phyloP scores from a whole-genome alignment of 1,140 invertebrate genomes.

The Drosophila miranda region DNA sequence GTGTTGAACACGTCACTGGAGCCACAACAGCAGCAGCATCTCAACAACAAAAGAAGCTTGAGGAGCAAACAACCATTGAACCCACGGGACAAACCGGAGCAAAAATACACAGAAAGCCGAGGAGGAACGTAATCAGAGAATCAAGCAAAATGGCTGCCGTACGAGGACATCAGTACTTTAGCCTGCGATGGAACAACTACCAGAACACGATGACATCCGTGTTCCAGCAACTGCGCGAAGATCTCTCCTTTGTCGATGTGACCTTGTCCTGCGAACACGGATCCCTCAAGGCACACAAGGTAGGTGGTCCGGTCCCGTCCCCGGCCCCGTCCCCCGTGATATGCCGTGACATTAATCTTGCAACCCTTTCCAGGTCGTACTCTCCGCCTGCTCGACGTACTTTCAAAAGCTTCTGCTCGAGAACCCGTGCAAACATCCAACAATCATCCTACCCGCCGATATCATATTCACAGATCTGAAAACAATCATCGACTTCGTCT shows the following conservation, averaged over 20 bases:
- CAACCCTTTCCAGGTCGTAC: slow-evolving; percentile 85
- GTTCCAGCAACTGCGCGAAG: slow-evolving; percentile 84
- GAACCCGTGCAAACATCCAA: slow-evolving; percentile 93
- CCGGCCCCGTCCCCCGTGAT: background rate
- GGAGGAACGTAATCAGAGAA: background rate
- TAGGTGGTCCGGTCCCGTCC: slow-evolving; percentile 71
- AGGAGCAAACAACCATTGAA: no score
- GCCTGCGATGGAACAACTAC: slow-evolving; percentile 97
- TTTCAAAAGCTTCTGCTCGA: slow-evolving; percentile 90
- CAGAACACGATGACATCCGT: slow-evolving; percentile 95
- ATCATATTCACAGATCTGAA: slow-evolving; percentile 90
- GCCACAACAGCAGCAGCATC: background rate
- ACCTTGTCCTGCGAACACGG: slow-evolving; percentile 90
- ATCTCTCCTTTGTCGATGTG: slow-evolving; percentile 88
- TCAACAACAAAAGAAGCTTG: slow-evolving; percentile 1
- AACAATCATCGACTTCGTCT: slow-evolving; percentile 92
- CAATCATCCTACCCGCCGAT: slow-evolving; percentile 91
- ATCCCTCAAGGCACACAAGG: slow-evolving; percentile 89
- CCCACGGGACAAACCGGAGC: no score
- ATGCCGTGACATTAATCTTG: background rate
- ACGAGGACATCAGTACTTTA: slow-evolving; percentile 91
- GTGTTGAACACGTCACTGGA: slow-evolving; percentile 11
- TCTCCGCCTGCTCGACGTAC: slow-evolving; percentile 92
- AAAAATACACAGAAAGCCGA: background rate
- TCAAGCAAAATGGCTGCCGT: slow-evolving; percentile 72